Base-by-base conservation (phyloP, 2,113 vertebrate species). In the Microtus richardsoni region DNA sequence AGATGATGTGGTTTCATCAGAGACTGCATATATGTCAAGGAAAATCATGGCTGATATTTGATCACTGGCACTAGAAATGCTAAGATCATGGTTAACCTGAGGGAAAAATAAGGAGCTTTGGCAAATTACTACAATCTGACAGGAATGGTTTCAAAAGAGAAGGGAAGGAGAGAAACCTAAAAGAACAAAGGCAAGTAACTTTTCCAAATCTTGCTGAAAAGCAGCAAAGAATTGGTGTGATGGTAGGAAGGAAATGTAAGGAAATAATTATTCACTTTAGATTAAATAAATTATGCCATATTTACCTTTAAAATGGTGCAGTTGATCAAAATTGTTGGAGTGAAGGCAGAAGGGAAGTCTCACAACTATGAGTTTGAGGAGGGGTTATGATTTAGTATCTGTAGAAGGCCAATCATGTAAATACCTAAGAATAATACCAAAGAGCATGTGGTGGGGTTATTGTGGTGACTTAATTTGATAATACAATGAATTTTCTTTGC, bases 191-290 rank as follows among this genome's bases (percentile, higher is more conserved):
- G 16, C 26, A 70, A 88, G 64, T 3, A 52, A 77, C 82, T 96
- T 91, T 66, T 12, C 80, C 89, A 60, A 89, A 39, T 16, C 86
- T 96, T 95, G 14, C 74, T 83, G 39, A 83, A 73, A 92, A 8
- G 10, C 16, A 82, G 60, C 39, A 96, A 92, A 91, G 4, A 78
- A 71, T 16, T 28, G 39, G 14, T 47, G 9, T 60, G 0, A 39
- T 26, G 17, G 16, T 49, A 24, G 24, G 19, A 91, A 91, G 22
- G 52, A 94, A 26, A 89, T 22, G 24, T 19, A 91, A 91, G 33
- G 52, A 94, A 26, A 89, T 22, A 30, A 54, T 77, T 64, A 33
- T 49, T 2, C 47, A 12, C 12, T 14, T 47, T 47, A 44, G 12
- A 41, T 28, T 47, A 47, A 41, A 44, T 44, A 75, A 41, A 28